Evolutionary conservation across 2,888 invertebrate species (phyloP).

Genomic region (Rhingia campestris): DNA sequence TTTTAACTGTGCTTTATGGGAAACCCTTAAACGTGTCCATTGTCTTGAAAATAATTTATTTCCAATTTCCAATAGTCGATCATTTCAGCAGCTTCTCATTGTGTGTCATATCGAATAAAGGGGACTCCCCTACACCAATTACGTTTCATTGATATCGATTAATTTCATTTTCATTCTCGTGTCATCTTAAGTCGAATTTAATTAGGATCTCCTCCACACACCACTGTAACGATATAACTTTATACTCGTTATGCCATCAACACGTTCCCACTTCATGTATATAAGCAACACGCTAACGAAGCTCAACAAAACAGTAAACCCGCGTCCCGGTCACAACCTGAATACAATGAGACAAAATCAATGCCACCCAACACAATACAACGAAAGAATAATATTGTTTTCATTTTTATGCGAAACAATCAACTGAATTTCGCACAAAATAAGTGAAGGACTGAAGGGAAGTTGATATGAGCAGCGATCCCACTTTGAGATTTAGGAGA

Average conservation of each 20-base stretch:
- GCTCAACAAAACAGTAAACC: slow-evolving; percentile 4
- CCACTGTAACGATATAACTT: slow-evolving; percentile 32
- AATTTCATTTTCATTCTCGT: slow-evolving; percentile 39
- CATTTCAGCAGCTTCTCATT: neutral
- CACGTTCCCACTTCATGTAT: slow-evolving; percentile 31
- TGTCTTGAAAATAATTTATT: too few relatives aligned
- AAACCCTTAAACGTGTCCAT: too few relatives aligned
- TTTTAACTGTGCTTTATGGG: too few relatives aligned
- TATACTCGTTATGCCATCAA: slow-evolving; percentile 38
- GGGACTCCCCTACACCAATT: slow-evolving; percentile 15
- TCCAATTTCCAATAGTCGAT: too few relatives aligned
- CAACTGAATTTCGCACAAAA: slow-evolving; percentile 59
- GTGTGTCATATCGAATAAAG: neutral
- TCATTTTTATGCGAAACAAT: slow-evolving; percentile 68
- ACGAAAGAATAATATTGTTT: slow-evolving; percentile 38
- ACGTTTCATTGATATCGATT: slow-evolving; percentile 42
- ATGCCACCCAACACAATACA: slow-evolving; percentile 6
- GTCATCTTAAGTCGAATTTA: slow-evolving; percentile 58
- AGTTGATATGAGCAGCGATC: slow-evolving; percentile 2
- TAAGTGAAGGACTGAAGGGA: slow-evolving; percentile 37
- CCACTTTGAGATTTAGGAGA: neutral
- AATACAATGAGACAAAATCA: slow-evolving; percentile 12
- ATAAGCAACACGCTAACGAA: slow-evolving; percentile 41
- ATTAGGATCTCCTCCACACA: slow-evolving; percentile 47
- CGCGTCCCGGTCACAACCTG: neutral